These are phyloP conservation scores for Berghia stephanieae DNA, from an alignment of 1,140 invertebrate genomes.

Conservation along the genomic window DNA sequence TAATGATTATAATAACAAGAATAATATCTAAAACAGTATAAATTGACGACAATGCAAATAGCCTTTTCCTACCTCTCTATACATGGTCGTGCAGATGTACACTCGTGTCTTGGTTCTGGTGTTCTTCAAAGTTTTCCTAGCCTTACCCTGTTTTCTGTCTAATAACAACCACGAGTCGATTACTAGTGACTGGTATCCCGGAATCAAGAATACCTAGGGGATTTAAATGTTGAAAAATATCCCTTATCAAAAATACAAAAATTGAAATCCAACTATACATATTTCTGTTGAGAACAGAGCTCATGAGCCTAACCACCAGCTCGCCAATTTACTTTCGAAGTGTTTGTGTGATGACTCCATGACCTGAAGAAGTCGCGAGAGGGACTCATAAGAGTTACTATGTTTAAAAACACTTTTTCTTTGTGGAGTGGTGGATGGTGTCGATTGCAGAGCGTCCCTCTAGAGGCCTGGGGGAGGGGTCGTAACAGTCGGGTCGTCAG, in stretches of 20 bases:
- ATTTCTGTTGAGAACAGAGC: background rate
- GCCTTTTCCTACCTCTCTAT: constrained; percentile 58
- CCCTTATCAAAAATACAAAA: constrained; percentile 9
- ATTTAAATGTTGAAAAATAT: background rate
- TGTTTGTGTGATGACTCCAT: too few relatives aligned
- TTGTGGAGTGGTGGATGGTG: too few relatives aligned
- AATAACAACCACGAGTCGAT: constrained; percentile 47
- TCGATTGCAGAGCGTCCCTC: too few relatives aligned
- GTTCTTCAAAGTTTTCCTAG: background rate
- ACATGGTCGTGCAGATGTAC: constrained; percentile 60
- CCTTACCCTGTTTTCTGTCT: constrained; percentile 26
- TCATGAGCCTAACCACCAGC: too few relatives aligned
- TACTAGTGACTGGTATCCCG: constrained; percentile 43
- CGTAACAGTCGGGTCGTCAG: too few relatives aligned
- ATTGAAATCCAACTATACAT: background rate
- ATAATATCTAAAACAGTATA: too few relatives aligned
- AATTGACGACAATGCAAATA: too few relatives aligned
- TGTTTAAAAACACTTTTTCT: too few relatives aligned
- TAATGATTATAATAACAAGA: too few relatives aligned
- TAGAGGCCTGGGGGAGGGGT: background rate
- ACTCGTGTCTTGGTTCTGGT: constrained; percentile 33
- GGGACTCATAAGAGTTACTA: too few relatives aligned
- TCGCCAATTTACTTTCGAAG: too few relatives aligned
- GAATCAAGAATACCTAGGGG: constrained; percentile 49
- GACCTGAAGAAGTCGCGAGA: too few relatives aligned